Percentiles rank a stretch among this genome's conserved stretches.
Conservation (phyloP, 2,113 vertebrate genomes). For the Microcebus tavaratra region DNA sequence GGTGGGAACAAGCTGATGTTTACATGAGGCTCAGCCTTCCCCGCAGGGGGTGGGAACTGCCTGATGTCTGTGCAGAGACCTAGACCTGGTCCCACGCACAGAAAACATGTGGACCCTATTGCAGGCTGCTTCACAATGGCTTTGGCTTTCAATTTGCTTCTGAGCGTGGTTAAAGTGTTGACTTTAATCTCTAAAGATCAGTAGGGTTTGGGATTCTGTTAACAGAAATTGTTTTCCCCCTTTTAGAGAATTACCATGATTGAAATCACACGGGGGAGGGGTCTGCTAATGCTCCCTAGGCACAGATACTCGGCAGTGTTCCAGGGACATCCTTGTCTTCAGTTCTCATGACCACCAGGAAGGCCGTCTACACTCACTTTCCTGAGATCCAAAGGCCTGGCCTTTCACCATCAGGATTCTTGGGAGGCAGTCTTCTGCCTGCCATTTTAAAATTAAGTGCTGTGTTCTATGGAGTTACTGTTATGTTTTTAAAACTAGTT, state of each 20-base stretch:
- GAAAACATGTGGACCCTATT: neutral
- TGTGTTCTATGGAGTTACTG: neutral
- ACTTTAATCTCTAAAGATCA: neutral
- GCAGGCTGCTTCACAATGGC: neutral
- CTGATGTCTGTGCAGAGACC: neutral
- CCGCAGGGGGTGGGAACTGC: neutral
- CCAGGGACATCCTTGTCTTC: too few species aligned
- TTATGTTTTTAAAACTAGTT: too few species aligned
- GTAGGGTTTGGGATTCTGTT: neutral
- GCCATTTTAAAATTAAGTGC: neutral
- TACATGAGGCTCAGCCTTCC: fast-evolving
- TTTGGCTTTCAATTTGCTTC: neutral
- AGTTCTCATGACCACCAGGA: too few species aligned
- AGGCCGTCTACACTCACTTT: neutral
- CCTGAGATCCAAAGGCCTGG: neutral
- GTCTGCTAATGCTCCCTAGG: neutral
- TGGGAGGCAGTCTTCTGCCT: neutral
- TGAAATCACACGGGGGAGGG: neutral
- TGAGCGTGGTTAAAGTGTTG: neutral
- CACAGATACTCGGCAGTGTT: too few species aligned
- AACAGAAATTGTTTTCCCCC: neutral
- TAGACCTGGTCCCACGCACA: neutral
- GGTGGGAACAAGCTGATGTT: neutral
- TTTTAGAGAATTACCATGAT: too few species aligned
- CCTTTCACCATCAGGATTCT: neutral